Evolutionary conservation across 2,888 invertebrate genomes (phyloP), one percentile per base, ranked within the genome.

Genomic region (Epistrophe eligans): DNA sequence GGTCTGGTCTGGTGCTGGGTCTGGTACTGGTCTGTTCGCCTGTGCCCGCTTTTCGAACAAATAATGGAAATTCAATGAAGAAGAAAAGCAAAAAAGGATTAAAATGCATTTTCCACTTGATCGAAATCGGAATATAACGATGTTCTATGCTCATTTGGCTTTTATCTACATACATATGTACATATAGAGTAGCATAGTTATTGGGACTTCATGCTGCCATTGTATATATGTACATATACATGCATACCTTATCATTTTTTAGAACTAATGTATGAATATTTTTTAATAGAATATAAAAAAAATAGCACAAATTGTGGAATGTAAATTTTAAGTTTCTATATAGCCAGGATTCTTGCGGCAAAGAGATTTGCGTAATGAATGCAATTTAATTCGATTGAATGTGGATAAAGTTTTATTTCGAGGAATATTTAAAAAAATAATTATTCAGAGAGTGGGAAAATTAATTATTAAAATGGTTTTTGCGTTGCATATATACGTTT

Each of bases 101-200:
- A 82, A 85, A 85, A 79, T 85, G 85, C 77, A 85, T 82, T 85
- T 82, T 82, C 82, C 77, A 74, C 74, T 85, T 74, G 77, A 82
- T 79, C 74, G 48, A 67, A 50, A 67, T 67, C 35, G 35, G 67
- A 67, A 50, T 67, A 50, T 50, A 19, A 43, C 38, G 35, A 50
- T 67, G 58, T 80, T 48, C 76, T 40, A 77, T 66, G 38, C 72
- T 80, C 80, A 77, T 77, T 73, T 77, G 70, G 60, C 45, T 77
- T 77, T 0, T 28, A 58, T 13, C 15, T 32, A n/a, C n/a, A n/a
- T n/a, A n/a, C n/a, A n/a, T n/a, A n/a, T n/a, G n/a, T n/a, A n/a
- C n/a, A n/a, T n/a, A n/a, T n/a, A 11, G 0, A 17, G n/a, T 17
- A 58, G 6, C 17, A 58, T 58, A 58, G n/a, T 45, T 45, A n/a